Evolutionary conservation across 1,140 invertebrate species (phyloP).

Genomic region (Caenorhabditis inopinata): DNA sequence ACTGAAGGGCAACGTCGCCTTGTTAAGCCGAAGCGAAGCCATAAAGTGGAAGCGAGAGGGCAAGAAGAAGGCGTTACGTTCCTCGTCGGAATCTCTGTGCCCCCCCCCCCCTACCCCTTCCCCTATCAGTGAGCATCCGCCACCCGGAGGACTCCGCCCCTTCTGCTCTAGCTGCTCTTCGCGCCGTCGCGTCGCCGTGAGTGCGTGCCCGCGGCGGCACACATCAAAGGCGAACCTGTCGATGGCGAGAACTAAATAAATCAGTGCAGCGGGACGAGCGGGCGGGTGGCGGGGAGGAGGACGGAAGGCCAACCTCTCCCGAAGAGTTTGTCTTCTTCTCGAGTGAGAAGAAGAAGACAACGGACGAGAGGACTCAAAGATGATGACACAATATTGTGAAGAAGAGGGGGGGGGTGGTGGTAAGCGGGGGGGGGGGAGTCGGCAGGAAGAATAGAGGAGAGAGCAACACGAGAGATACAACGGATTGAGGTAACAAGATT

Average conservation of each 20-base stretch:
- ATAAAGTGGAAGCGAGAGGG: neutral
- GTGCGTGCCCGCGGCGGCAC: neutral
- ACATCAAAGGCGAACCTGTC: slow-evolving; percentile 31
- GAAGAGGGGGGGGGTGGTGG: too few species aligned
- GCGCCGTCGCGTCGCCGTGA: neutral
- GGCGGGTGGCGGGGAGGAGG: neutral
- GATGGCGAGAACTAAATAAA: slow-evolving; percentile 34
- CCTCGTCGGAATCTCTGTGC: neutral
- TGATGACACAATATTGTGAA: slow-evolving; percentile 30
- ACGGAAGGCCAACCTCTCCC: too few species aligned
- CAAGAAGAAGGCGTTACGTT: slow-evolving; percentile 6
- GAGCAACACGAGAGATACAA: neutral
- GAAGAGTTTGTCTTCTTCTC: neutral
- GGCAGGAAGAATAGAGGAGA: neutral
- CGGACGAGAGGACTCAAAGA: too few species aligned
- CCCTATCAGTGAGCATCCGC: slow-evolving; percentile 1
- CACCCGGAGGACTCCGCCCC: neutral
- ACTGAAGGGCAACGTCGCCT: neutral
- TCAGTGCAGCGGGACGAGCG: neutral
- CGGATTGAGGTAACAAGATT: slow-evolving; percentile 24
- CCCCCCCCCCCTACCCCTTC: neutral
- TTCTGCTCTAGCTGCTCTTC: neutral
- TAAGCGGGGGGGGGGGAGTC: neutral
- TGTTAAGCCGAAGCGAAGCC: neutral
- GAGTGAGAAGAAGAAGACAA: neutral